Evolutionary conservation across 2,113 vertebrate species (phyloP).

Genomic region (Engraulis encrasicolus): DNA sequence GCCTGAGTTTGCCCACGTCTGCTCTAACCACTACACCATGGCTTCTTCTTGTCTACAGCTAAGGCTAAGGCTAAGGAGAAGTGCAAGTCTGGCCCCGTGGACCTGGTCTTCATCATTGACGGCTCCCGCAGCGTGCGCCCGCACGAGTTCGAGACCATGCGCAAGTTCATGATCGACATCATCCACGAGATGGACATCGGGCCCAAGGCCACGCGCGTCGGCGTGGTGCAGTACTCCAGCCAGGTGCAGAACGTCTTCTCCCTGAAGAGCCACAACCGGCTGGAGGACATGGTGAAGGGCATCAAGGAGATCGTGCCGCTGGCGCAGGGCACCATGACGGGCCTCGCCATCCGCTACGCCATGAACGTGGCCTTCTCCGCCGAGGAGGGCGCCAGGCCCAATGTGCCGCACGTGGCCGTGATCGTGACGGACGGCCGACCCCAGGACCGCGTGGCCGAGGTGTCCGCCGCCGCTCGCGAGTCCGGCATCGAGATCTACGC

Average conservation of each 20-base stretch:
- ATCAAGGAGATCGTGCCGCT: slow-evolving; percentile 89
- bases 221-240: slow-evolving; percentile 96
- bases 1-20: too few relatives aligned
- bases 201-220: slow-evolving; percentile 83
- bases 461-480: slow-evolving; percentile 85
- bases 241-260: slow-evolving; percentile 95
- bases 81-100: slow-evolving; percentile 88
- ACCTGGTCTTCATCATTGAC: slow-evolving; percentile 96
- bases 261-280: slow-evolving; percentile 80
- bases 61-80: slow-evolving; percentile 76
- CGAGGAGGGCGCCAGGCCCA: slow-evolving; percentile 83
- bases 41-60: too few relatives aligned
- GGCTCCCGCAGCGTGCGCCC: slow-evolving; percentile 95
- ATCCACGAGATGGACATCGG: slow-evolving; percentile 87
- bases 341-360: slow-evolving; percentile 91
- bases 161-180: slow-evolving; percentile 93
- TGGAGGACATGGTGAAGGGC: slow-evolving; percentile 83
- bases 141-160: slow-evolving; percentile 94
- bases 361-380: slow-evolving; percentile 89
- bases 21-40: too few relatives aligned
- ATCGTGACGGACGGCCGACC: slow-evolving; percentile 94
- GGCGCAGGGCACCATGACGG: slow-evolving; percentile 97
- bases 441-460: slow-evolving; percentile 92
- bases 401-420: slow-evolving; percentile 86
- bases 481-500: slow-evolving; percentile 94